These are phyloP conservation scores for Bombus pascuorum DNA, from an alignment of 1,140 invertebrate genomes.

Conservation along the genomic window DNA sequence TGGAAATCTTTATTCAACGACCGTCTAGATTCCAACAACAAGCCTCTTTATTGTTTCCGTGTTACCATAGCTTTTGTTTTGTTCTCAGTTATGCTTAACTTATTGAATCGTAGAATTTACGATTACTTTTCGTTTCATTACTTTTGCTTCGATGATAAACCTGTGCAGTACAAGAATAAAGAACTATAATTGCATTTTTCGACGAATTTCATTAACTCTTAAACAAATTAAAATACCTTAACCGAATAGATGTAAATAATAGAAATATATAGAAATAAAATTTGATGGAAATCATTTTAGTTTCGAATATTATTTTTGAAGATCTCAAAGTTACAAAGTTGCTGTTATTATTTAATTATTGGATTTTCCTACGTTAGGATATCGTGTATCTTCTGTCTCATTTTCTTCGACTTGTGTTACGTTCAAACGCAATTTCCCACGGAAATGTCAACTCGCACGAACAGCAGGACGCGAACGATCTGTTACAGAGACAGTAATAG, in stretches of 20 bases:
- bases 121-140: not conserved
- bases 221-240: too few species aligned
- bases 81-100: not conserved
- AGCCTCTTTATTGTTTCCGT: not conserved
- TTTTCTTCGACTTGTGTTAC: not conserved
- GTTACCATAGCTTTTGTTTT: not conserved
- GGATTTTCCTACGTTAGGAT: not conserved
- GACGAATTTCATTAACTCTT: not conserved
- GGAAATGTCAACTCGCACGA: not conserved
- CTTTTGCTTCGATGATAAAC: too few species aligned
- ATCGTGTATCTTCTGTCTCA: not conserved
- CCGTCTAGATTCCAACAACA: not conserved
- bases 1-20: slow-evolving; percentile 49
- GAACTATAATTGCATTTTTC: not conserved
- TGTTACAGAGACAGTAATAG: slow-evolving; percentile 25
- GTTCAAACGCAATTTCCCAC: slow-evolving; percentile 20
- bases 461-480: slow-evolving; percentile 4
- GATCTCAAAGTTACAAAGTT: not conserved
- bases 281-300: not conserved
- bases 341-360: not conserved
- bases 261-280: not conserved
- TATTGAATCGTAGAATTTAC: not conserved
- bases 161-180: not conserved
- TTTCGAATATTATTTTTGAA: too few species aligned
- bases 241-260: not conserved